Evolutionary conservation across 1,140 invertebrate genomes (phyloP).

Genomic region (Probaryconus sp.): DNA sequence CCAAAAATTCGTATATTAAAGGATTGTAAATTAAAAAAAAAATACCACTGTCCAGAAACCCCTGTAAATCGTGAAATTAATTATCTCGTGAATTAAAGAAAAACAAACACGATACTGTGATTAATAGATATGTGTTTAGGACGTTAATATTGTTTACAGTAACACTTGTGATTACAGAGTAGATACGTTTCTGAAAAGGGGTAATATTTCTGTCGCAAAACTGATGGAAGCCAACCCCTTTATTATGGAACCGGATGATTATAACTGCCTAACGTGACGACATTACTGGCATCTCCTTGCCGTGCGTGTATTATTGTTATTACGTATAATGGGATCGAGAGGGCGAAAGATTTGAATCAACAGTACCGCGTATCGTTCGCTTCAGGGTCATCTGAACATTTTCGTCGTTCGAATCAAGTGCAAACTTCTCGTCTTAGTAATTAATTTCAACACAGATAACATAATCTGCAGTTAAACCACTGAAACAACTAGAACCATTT

Average conservation of each 20-base stretch:
- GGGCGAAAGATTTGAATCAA: conserved; percentile 42
- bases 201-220: conserved; percentile 37
- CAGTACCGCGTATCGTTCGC: conserved; percentile 18
- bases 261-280: conserved; percentile 74
- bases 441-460: conserved; percentile 23
- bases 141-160: conserved; percentile 7
- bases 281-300: conserved; percentile 67
- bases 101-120: too few species aligned
- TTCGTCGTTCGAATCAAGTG: conserved; percentile 14
- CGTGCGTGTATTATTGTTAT: conserved; percentile 65
- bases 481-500: too few species aligned
- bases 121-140: not conserved
- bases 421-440: conserved; percentile 16
- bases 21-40: too few species aligned
- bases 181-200: not conserved
- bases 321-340: conserved; percentile 48
- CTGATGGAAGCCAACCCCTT: conserved; percentile 66
- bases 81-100: too few species aligned
- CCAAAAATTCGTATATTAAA: too few species aligned
- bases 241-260: conserved; percentile 73
- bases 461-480: not conserved
- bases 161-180: conserved; percentile 4
- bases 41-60: too few species aligned
- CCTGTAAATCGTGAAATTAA: too few species aligned
- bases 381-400: conserved; percentile 4